Evolutionary conservation across 2,113 vertebrate genomes (phyloP).

Genomic region (Sturnus vulgaris): DNA sequence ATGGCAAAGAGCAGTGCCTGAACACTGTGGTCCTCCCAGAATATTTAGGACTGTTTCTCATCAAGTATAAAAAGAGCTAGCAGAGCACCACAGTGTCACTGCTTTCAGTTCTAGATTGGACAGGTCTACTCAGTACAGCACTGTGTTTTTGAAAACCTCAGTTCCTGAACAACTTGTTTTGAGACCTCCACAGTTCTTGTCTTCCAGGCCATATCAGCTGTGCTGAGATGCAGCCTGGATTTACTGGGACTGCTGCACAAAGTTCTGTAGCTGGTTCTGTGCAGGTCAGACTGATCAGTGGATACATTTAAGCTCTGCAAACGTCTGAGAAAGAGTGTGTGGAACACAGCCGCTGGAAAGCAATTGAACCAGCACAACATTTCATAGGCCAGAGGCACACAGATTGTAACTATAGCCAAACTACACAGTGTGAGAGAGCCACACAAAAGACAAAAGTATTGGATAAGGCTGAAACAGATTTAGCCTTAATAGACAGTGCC

Average conservation of each 20-base stretch:
- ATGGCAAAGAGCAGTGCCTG: background rate
- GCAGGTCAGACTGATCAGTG: background rate
- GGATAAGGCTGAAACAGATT: slow-evolving; percentile 46
- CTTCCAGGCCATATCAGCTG: background rate
- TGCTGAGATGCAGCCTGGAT: background rate
- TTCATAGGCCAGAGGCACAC: background rate
- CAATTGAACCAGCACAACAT: background rate
- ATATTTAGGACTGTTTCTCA: background rate
- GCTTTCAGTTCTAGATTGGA: background rate
- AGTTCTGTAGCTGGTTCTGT: background rate
- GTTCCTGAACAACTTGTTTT: background rate
- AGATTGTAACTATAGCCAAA: slow-evolving; percentile 22
- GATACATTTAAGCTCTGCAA: background rate
- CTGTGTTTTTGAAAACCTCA: background rate
- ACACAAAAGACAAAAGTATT: slow-evolving; percentile 31
- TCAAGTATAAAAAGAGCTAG: background rate
- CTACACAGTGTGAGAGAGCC: slow-evolving; percentile 33
- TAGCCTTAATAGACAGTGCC: slow-evolving; percentile 36
- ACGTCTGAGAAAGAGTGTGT: background rate
- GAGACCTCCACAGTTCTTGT: background rate
- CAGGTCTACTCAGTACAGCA: background rate
- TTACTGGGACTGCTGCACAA: background rate
- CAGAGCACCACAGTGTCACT: background rate
- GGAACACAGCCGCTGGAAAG: background rate
- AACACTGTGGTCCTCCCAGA: background rate